Base-by-base conservation (phyloP, 2,113 vertebrate species). In the Anthoscopus minutus region DNA sequence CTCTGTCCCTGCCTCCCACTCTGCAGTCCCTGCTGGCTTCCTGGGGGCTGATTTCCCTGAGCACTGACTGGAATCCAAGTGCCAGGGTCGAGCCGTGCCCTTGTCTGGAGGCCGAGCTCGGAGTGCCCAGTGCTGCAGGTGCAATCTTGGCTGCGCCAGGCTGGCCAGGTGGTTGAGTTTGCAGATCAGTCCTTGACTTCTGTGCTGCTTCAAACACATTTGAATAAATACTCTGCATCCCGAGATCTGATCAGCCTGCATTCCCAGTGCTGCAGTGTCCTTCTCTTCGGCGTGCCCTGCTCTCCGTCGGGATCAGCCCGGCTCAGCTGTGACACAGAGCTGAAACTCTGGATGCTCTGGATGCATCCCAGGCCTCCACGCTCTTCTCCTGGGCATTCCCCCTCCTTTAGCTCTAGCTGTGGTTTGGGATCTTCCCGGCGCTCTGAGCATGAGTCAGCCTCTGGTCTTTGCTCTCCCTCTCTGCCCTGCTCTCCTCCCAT, bases 251-350 rank as follows among this genome's bases (percentile, higher is more conserved):
- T 88, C 90, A 92, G 86, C 77, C 85, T 90, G 85, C 64, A 38
- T 13, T 80, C 74, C 81, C 51, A 8, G 67, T 81, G 85, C 94
- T 94, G 93, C 85, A 88, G 92, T 88, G 92, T 95, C 92, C 93
- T 93, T 90, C 86, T 80, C 84, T 73, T 45, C 30, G 69, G 80
- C 30, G 9, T 21, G 30, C 61, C 70, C 66, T 60, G n/a, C 30
- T 65, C 88, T 72, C 82, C 2, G 3, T n/a, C 4, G 20, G 65
- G 67, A 67, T 58, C 35, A 54, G 71, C 62, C 69, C 4, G n/a
- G 54, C 48, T 69, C n/a, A 40, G 27, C 23, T 54, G 35, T 10
- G 60, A 27, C 56, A n/a, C 18, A 25, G 37, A 35, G 13, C 44
- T 81, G 33, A 60, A 65, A 20, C 23, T 51, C 56, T 17, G 15